Conservation (phyloP, 2,797 vertebrate genomes). For the Ctenopoma kingsleyae region DNA sequence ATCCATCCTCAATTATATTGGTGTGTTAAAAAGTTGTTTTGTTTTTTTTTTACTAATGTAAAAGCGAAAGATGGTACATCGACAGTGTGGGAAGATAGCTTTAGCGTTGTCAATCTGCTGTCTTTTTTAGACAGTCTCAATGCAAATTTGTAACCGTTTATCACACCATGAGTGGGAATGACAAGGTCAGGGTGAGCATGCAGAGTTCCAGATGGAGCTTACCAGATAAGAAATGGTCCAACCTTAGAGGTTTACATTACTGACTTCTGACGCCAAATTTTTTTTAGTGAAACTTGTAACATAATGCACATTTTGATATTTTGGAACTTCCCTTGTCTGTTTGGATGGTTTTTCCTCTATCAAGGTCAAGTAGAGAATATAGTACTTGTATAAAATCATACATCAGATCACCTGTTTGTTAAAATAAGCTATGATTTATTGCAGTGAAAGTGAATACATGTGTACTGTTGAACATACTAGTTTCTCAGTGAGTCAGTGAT, state of each 20-base stretch:
- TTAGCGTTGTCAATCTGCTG: constrained; percentile 27
- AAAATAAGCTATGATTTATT: constrained; percentile 22
- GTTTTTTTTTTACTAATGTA: not conserved
- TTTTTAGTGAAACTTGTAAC: constrained; percentile 40
- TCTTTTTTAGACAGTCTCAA: constrained; percentile 66
- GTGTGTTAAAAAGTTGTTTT: constrained; percentile 13
- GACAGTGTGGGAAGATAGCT: constrained; percentile 14
- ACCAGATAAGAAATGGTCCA: constrained; percentile 64
- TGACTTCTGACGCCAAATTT: constrained; percentile 29
- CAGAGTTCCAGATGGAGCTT: constrained; percentile 52
- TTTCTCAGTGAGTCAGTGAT: constrained; percentile 31
- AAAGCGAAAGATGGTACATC: constrained; percentile 35
- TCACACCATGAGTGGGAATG: constrained; percentile 43
- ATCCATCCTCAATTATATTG: constrained; percentile 31
- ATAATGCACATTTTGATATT: constrained; percentile 15
- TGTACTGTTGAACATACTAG: not conserved
- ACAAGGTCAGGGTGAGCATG: constrained; percentile 50
- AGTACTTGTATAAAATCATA: not conserved
- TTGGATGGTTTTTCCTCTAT: not conserved
- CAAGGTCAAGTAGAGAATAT: not conserved
- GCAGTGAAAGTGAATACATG: constrained; percentile 8
- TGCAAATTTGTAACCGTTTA: constrained; percentile 83
- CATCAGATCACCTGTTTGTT: constrained; percentile 6
- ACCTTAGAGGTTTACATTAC: constrained; percentile 59
- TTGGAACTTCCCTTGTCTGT: constrained; percentile 35